Evolutionary conservation across 2,888 invertebrate genomes (phyloP).

Genomic region (Thumatha senex): DNA sequence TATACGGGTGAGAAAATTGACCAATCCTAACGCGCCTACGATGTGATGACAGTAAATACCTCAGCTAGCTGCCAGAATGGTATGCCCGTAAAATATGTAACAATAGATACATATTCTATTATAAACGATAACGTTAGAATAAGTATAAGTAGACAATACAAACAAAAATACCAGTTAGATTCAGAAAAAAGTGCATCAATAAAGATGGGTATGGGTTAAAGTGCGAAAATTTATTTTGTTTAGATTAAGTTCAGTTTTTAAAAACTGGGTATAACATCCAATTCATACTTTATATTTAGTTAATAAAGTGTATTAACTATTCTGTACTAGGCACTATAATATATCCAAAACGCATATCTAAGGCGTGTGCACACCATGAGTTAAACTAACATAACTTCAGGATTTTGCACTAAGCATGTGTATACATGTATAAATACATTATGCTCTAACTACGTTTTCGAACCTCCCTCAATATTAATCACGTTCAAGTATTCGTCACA

Average conservation of each 20-base stretch:
- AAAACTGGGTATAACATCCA: background rate
- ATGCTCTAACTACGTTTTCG: too few relatives aligned
- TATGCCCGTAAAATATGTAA: too few relatives aligned
- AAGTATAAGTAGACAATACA: background rate
- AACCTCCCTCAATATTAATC: background rate
- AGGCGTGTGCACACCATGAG: background rate
- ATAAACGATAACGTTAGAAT: constrained; percentile 1
- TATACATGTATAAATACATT: background rate
- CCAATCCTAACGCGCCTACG: too few relatives aligned
- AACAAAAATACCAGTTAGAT: background rate
- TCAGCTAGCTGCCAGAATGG: too few relatives aligned
- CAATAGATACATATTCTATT: too few relatives aligned
- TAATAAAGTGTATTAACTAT: background rate
- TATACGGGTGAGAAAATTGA: too few relatives aligned
- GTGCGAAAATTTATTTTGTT: constrained; percentile 18
- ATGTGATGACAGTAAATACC: too few relatives aligned
- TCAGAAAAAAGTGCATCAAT: constrained; percentile 13
- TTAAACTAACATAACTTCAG: background rate
- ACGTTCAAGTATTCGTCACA: background rate
- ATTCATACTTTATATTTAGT: background rate
- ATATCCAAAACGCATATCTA: background rate
- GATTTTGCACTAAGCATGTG: background rate
- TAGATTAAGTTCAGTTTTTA: constrained; percentile 7
- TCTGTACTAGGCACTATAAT: background rate
- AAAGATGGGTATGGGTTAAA: background rate